Conservation (phyloP, 2,888 invertebrate genomes). For the Copidosoma aretas region DNA sequence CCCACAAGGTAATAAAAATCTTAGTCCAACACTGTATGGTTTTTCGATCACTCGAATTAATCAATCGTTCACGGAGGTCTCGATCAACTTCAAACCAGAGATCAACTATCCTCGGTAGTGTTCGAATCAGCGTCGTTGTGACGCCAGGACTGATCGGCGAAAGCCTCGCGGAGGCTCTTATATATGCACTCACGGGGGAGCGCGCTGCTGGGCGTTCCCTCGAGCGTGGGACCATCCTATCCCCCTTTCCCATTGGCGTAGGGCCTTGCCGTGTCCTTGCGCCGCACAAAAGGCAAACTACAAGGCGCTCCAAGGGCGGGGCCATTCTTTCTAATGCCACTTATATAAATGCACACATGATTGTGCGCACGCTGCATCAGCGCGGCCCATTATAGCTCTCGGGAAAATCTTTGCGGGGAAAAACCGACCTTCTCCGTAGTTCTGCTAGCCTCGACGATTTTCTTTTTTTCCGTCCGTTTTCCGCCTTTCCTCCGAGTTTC, state of each 20-base stretch:
- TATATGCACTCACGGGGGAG: background rate
- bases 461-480: too few relatives aligned
- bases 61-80: background rate
- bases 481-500: too few relatives aligned
- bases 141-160: constrained; percentile 15
- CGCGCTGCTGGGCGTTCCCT: constrained; percentile 1
- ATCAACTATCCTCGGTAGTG: background rate
- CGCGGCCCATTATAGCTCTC: too few relatives aligned
- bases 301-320: too few relatives aligned
- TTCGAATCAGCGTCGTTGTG: background rate
- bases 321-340: too few relatives aligned
- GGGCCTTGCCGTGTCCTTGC: too few relatives aligned
- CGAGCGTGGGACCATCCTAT: background rate
- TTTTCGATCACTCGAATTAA: background rate
- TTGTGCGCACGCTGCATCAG: too few relatives aligned
- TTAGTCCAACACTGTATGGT: background rate
- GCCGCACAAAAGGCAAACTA: too few relatives aligned
- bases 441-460: too few relatives aligned
- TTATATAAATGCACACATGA: too few relatives aligned
- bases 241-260: background rate
- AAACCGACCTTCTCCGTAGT: too few relatives aligned
- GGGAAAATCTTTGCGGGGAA: too few relatives aligned
- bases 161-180: background rate
- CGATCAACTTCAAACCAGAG: background rate
- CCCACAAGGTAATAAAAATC: constrained; percentile 74